phyloP scores from a whole-genome alignment of 1,140 invertebrate genomes.

The Calosoma granatense region DNA sequence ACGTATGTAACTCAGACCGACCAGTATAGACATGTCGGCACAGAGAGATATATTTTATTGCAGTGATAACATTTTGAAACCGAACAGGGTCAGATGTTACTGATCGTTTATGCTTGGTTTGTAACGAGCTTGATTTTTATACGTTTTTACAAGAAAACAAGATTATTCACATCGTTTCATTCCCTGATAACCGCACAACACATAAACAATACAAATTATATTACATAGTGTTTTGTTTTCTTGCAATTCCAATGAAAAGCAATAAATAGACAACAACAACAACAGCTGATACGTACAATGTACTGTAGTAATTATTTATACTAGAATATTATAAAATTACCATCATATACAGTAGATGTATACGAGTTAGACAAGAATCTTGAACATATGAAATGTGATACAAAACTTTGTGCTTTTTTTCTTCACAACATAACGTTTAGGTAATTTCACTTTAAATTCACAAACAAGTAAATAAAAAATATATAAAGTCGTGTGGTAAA shows the following conservation, averaged over 20 bases:
- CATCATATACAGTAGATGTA: too few relatives aligned
- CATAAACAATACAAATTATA: not conserved
- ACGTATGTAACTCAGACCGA: not conserved
- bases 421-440: too few relatives aligned
- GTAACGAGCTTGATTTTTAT: not conserved
- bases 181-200: conserved; percentile 1
- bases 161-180: not conserved
- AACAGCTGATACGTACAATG: too few relatives aligned
- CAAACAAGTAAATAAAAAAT: too few relatives aligned
- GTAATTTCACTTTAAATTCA: too few relatives aligned
- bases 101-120: conserved; percentile 2
- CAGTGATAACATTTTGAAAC: conserved; percentile 3
- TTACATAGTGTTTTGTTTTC: too few relatives aligned
- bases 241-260: not conserved
- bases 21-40: not conserved
- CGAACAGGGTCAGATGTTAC: not conserved
- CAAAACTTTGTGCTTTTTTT: too few relatives aligned
- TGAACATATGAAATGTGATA: too few relatives aligned
- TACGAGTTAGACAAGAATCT: too few relatives aligned
- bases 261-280: not conserved
- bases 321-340: too few relatives aligned
- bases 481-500: too few relatives aligned
- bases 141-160: conserved; percentile 1
- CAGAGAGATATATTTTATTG: not conserved
- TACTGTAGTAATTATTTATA: too few relatives aligned